Base-by-base conservation (phyloP, 2,113 vertebrate genomes). In the Sander vitreus region DNA sequence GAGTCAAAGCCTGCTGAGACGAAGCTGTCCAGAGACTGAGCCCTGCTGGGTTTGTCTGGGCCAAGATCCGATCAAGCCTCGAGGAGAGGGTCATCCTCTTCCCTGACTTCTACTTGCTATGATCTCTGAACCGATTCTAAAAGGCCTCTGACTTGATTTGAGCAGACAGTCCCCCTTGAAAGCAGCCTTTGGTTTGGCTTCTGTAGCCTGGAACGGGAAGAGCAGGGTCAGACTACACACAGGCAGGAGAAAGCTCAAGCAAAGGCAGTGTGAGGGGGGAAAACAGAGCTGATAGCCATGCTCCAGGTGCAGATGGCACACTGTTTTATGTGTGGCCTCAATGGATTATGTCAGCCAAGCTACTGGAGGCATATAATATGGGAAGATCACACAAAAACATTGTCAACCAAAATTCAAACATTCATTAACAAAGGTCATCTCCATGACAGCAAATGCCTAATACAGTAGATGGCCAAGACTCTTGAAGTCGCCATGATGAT, bases 81-180 rank as follows among this genome's bases (percentile, higher is more conserved):
- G 91, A 94, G 94, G 94, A 94, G 90, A 93, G 93, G 95, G 93
- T 95, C 93, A 95, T 92, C 92, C 88, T 95, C 90, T 88, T 93
- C 91, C 90, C 91, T 88, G 93, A 94, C 93, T 95, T 91, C 91
- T 76, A 91, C 93, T 94, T 90, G 91, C 94, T 95, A 92, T 95
- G 95, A 95, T 95, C 94, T 93, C 90, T 93, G 92, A 95, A 94
- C 94, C 89, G 73, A 90, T 94, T 95, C 90, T 90, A 94, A 94
- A 93, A 92, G 93, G 89, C 90, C 91, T 78, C 89, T 95, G 94
- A 95, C 92, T 93, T 94, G 93, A 96, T 95, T 92, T 85, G 92
- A 92, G 91, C 91, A 93, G 95, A 95, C 95, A 95, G 89, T 91
- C 93, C 91, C 94, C 93, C 90, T 94, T 94, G 94, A 94, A 95